Percentiles rank a stretch among this genome's conserved stretches.
Conservation (phyloP, 2,113 vertebrate genomes). For the Pedetes capensis region DNA sequence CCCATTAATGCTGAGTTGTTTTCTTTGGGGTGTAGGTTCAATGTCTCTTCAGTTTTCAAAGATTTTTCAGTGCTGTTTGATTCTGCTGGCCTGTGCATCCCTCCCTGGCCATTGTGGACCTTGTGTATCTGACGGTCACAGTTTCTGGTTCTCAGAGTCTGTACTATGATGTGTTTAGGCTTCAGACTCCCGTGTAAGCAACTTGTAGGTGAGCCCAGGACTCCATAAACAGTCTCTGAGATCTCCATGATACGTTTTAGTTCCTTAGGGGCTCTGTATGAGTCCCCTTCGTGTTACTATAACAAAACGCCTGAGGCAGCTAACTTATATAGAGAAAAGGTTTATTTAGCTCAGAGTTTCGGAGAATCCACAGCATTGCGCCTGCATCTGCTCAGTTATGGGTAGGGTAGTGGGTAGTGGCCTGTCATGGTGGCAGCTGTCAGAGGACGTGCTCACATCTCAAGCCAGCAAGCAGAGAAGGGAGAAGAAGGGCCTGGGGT, state of each 20-base stretch:
- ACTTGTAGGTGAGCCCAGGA: background rate
- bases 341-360: background rate
- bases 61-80: background rate
- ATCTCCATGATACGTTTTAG: background rate
- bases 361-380: background rate
- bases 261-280: background rate
- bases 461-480: background rate
- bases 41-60: background rate
- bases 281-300: background rate
- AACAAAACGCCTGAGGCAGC: background rate
- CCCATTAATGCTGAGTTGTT: background rate
- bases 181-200: background rate
- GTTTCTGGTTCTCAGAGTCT: background rate
- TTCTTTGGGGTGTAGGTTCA: background rate
- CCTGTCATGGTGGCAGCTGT: background rate
- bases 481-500: background rate
- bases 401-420: background rate
- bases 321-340: background rate
- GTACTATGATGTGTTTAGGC: background rate
- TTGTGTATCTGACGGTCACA: background rate
- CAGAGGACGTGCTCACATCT: background rate
- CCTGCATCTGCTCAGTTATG: background rate
- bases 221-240: background rate
- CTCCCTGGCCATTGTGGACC: background rate
- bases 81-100: background rate